Conservation (phyloP, 2,797 vertebrate genomes). For the Hyperoplus immaculatus region DNA sequence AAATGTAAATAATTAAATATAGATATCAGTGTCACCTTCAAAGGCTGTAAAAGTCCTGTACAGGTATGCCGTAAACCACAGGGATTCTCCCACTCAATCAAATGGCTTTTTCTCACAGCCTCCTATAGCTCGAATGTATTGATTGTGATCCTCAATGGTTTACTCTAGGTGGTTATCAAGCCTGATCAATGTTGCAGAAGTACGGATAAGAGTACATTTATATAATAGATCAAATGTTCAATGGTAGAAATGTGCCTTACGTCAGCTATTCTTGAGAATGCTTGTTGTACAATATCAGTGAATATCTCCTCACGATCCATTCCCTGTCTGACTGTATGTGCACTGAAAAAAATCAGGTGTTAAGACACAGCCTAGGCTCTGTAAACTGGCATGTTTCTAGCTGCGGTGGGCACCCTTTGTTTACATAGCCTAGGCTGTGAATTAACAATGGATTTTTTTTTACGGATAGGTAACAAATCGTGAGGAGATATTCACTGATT, state of each 20-base stretch:
- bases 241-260: not conserved
- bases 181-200: not conserved
- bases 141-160: conserved; percentile 20
- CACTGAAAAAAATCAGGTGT: too few species aligned
- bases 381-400: too few species aligned
- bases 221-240: not conserved
- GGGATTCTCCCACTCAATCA: conserved; percentile 32
- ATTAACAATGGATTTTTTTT: too few species aligned
- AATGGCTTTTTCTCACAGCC: conserved; percentile 34
- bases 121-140: conserved; percentile 43
- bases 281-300: too few species aligned
- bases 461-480: too few species aligned
- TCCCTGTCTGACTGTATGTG: too few species aligned
- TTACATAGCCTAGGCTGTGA: too few species aligned
- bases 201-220: not conserved
- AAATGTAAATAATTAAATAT: not conserved
- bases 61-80: conserved; percentile 21
- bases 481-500: too few species aligned
- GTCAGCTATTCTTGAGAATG: too few species aligned
- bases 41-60: not conserved
- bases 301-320: too few species aligned
- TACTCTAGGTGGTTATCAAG: not conserved
- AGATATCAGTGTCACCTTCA: conserved; percentile 16
- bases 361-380: too few species aligned
- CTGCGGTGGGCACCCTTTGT: too few species aligned